Percentiles rank a stretch among this genome's conserved stretches.
Evolutionary conservation across 2,888 invertebrate genomes (phyloP).

Genomic region (Oscheius sp.): DNA sequence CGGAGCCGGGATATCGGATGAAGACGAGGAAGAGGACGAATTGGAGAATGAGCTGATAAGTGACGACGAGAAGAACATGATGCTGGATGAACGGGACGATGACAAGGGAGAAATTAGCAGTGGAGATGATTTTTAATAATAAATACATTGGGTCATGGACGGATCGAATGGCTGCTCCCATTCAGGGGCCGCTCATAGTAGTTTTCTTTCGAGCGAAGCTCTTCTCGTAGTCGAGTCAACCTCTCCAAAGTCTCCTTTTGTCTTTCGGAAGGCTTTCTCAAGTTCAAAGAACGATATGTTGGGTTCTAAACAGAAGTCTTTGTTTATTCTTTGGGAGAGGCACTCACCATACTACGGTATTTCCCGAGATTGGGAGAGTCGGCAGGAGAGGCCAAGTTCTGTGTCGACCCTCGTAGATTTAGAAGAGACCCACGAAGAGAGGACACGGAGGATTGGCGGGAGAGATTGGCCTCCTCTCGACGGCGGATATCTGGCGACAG

Average conservation of each 20-base stretch:
- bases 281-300: constrained; percentile 36
- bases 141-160: not conserved
- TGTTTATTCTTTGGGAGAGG: not conserved
- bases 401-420: constrained; percentile 28
- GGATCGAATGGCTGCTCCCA: constrained; percentile 22
- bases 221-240: constrained; percentile 26
- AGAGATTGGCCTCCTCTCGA: constrained; percentile 31
- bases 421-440: constrained; percentile 32
- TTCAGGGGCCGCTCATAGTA: constrained; percentile 27
- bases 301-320: constrained; percentile 31
- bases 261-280: constrained; percentile 25
- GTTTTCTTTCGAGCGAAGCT: constrained; percentile 36
- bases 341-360: constrained; percentile 37
- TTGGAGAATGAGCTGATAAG: constrained; percentile 29
- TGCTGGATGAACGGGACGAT: constrained; percentile 17
- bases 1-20: constrained; percentile 73
- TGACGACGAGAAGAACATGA: constrained; percentile 36
- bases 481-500: constrained; percentile 35
- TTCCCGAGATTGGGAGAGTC: constrained; percentile 32
- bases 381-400: constrained; percentile 18
- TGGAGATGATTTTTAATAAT: constrained; percentile 36
- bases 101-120: constrained; percentile 33
- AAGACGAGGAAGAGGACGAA: constrained; percentile 62
- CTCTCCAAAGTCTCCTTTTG: constrained; percentile 36
- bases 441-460: constrained; percentile 30